Base-by-base conservation (phyloP, 2,797 vertebrate species). In the Loris lydekkerianus region DNA sequence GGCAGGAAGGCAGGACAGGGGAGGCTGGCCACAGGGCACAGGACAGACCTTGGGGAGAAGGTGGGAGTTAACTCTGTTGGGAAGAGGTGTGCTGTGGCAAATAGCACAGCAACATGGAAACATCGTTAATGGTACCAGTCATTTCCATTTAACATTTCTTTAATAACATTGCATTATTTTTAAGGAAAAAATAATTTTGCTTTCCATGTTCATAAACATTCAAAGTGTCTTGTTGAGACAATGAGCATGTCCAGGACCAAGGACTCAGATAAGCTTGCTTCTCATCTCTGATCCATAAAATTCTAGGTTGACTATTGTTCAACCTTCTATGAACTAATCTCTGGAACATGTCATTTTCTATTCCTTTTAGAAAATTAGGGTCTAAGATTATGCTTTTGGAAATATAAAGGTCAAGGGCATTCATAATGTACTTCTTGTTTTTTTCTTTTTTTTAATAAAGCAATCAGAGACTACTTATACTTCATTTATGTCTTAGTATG, bases 391-490 rank as follows among this genome's bases (percentile, higher is more conserved):
- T 81, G 25, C 10, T 70, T 94, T 86, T 86, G 14, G 56, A 81
- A 94, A 90, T 61, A 69, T 69, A 96, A 93, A 97, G 46, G 65
- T 81, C 73, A 97, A 87, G 23, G 53, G 21, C 43, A 76, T 82
- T 69, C 61, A 61, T 76, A 77, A 80, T 91, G 69, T 85, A n/a
- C 8, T 81, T 95, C 8, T 84, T n/a, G 34, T 69, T 17, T 10
- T 43, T 13, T 31, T 76, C 61, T 56, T 31, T 69, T 69, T 15
- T n/a, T n/a, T 17, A 58, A 82, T 69, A 46, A 81, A 87, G 85
- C 11, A 87, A 31, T 60, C 25, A 86, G 77, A 94, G 73, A 87
- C 11, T 63, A 61, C 75, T 53, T 73, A 43, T 29, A 61, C 5
- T 70, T 91, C n/a, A 60, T 61, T 15, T 72, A 3, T 53, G 2